These are phyloP conservation scores for Nibea coibor DNA, from an alignment of 2,113 vertebrate species.

Conservation along the genomic window DNA sequence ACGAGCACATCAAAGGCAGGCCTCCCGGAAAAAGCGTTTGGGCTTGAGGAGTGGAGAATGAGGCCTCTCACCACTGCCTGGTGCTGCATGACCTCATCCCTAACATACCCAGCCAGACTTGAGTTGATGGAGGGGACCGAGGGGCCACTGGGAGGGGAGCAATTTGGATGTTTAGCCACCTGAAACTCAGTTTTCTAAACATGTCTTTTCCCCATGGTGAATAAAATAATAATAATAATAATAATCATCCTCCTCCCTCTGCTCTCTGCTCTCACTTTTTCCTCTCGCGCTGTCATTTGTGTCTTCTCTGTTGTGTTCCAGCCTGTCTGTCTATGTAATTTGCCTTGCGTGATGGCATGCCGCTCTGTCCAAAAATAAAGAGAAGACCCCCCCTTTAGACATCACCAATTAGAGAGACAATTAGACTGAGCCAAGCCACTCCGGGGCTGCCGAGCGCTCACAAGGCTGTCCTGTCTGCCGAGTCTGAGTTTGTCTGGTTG, in stretches of 20 bases:
- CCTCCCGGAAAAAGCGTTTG: slow-evolving; percentile 69
- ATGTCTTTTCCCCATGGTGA: slow-evolving; percentile 67
- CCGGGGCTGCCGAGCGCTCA: slow-evolving; percentile 87
- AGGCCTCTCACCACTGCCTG: slow-evolving; percentile 79
- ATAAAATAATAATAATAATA: slow-evolving; percentile 76
- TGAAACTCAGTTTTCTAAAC: slow-evolving; percentile 77
- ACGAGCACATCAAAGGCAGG: slow-evolving; percentile 86
- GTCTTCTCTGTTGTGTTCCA: slow-evolving; percentile 66
- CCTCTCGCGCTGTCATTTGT: slow-evolving; percentile 63
- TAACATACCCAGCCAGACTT: slow-evolving; percentile 75
- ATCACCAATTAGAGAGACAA: slow-evolving; percentile 97
- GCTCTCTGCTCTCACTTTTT: slow-evolving; percentile 53
- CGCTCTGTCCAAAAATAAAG: slow-evolving; percentile 90
- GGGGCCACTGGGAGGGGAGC: slow-evolving; percentile 59
- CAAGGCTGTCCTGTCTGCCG: slow-evolving; percentile 83
- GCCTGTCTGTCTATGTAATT: slow-evolving; percentile 86
- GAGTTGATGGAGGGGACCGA: slow-evolving; percentile 73
- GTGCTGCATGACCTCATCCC: slow-evolving; percentile 85
- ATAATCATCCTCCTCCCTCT: slow-evolving; percentile 51
- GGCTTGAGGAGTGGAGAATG: slow-evolving; percentile 76
- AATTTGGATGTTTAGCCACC: slow-evolving; percentile 79
- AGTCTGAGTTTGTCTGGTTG: slow-evolving; percentile 52
- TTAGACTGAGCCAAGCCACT: slow-evolving; percentile 91
- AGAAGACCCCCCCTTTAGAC: slow-evolving; percentile 90
- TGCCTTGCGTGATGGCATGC: slow-evolving; percentile 82